Evolutionary conservation across 2,888 invertebrate species (phyloP).

Genomic region (Lochmaea crataegi): DNA sequence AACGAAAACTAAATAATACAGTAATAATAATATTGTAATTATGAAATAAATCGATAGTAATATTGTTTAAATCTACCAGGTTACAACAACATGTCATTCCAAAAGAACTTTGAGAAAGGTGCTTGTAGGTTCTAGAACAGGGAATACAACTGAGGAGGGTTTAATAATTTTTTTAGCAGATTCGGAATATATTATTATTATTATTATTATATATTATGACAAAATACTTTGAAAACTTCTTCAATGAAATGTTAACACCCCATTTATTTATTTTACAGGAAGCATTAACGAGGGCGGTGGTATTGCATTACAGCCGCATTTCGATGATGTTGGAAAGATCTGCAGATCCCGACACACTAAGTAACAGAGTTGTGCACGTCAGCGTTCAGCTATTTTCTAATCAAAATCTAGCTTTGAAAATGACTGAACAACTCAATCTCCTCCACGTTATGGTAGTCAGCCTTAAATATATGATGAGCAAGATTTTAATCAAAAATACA

Average conservation of each 20-base stretch:
- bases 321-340: conserved; percentile 90
- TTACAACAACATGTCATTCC: no score
- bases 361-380: conserved; percentile 97
- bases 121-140: no score
- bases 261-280: conserved; percentile 66
- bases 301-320: conserved; percentile 95
- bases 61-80: no score
- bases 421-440: conserved; percentile 90
- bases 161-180: no score
- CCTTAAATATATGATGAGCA: conserved; percentile 92
- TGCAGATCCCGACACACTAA: conserved; percentile 88
- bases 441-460: conserved; percentile 94
- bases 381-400: conserved; percentile 97
- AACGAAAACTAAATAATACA: no score
- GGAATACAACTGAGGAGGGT: no score
- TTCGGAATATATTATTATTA: no score
- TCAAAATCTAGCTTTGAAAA: conserved; percentile 88
- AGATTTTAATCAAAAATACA: conserved; percentile 88
- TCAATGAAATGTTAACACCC: neutral
- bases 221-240: no score
- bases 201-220: no score
- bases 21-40: no score
- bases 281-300: conserved; percentile 92
- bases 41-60: no score
- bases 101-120: no score